A percentile compares a stretch with the other conserved stretches of the same genome.
phyloP scores from a whole-genome alignment of 2,113 vertebrate species.

The Indicator indicator region DNA sequence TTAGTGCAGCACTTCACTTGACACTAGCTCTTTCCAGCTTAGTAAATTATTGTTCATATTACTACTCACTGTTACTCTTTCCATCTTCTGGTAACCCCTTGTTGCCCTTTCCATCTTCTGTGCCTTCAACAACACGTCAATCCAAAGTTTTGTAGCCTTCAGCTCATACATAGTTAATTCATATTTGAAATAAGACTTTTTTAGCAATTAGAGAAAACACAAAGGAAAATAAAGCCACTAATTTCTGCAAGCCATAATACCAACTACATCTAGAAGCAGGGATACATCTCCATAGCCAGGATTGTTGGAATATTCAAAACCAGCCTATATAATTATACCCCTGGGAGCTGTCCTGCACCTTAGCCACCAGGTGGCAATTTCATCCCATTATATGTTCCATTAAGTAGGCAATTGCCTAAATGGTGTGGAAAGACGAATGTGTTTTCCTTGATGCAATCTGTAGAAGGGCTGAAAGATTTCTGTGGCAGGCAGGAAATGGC shows the following conservation, averaged over 20 bases:
- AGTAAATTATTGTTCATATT: neutral
- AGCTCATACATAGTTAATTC: neutral
- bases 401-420: constrained; percentile 79
- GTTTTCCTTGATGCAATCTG: constrained; percentile 35
- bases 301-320: constrained; percentile 68
- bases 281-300: constrained; percentile 11
- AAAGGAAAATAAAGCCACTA: constrained; percentile 46
- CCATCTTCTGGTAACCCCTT: neutral
- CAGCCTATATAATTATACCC: constrained; percentile 68
- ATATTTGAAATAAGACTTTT: constrained; percentile 1
- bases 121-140: neutral
- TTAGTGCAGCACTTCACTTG: neutral
- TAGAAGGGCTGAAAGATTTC: constrained; percentile 12
- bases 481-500: neutral
- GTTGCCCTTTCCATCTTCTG: neutral
- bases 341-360: constrained; percentile 63
- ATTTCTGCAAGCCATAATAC: constrained; percentile 51
- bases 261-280: constrained; percentile 60
- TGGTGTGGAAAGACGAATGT: constrained; percentile 60
- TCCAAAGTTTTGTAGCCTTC: neutral
- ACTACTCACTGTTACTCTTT: neutral
- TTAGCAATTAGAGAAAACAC: constrained; percentile 6
- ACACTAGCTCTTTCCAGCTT: neutral
- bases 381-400: constrained; percentile 81
- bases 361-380: constrained; percentile 79